Evolutionary conservation across 1,140 invertebrate species (phyloP).

Genomic region (Papilio helenus): DNA sequence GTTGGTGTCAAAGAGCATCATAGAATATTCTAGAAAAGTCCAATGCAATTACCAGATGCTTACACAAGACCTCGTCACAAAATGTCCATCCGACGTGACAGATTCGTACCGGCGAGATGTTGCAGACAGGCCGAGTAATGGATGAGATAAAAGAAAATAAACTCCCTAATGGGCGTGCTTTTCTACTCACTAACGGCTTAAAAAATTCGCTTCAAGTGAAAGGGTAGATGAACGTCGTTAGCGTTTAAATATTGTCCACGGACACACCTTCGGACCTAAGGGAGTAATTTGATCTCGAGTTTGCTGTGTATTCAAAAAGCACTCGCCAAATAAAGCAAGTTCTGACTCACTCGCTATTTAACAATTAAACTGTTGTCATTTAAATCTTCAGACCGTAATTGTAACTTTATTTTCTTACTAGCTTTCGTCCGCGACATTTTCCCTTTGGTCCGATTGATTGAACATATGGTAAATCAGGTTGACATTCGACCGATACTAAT

Average conservation of each 20-base stretch:
- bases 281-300: conserved; percentile 37
- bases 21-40: conserved; percentile 31
- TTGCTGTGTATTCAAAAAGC: conserved; percentile 1
- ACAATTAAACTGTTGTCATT: conserved; percentile 14
- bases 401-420: background rate
- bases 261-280: conserved; percentile 37
- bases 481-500: too few relatives aligned
- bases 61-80: conserved; percentile 38
- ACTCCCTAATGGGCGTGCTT: conserved; percentile 39
- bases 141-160: conserved; percentile 40
- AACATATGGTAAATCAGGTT: too few relatives aligned
- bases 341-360: conserved; percentile 23
- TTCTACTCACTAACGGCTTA: conserved; percentile 38
- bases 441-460: too few relatives aligned
- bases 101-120: conserved; percentile 36
- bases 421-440: too few relatives aligned
- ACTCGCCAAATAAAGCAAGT: conserved; percentile 29
- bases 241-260: conserved; percentile 35
- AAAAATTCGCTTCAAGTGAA: conserved; percentile 39
- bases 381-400: background rate
- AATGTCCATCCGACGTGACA: conserved; percentile 39
- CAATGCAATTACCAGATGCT: conserved; percentile 36
- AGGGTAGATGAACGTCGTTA: conserved; percentile 38
- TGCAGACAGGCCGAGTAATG: conserved; percentile 40
- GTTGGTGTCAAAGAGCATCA: background rate